A percentile compares a stretch with the other conserved stretches of the same genome.
Evolutionary conservation across 2,888 invertebrate genomes (phyloP).

Genomic region (Priocnemis perturbator): DNA sequence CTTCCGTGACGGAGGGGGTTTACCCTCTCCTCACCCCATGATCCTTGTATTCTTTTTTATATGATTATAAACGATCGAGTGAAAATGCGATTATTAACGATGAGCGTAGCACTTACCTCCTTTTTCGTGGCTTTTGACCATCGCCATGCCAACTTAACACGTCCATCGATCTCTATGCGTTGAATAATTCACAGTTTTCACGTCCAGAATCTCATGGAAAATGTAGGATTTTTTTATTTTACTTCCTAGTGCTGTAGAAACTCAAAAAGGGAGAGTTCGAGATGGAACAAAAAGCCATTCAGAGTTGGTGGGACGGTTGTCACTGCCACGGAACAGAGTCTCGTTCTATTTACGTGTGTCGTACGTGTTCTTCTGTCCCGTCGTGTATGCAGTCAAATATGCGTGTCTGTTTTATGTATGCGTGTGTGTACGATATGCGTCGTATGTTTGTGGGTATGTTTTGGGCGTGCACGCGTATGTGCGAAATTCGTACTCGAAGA

Average conservation of each 20-base stretch:
- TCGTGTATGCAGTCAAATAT: slow-evolving; percentile 5
- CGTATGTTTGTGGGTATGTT: slow-evolving; percentile 10
- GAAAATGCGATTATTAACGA: not conserved
- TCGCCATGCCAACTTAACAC: not conserved
- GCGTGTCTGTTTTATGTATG: slow-evolving; percentile 4
- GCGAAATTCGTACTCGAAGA: not conserved
- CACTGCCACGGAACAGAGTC: too few species aligned
- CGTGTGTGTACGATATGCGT: slow-evolving; percentile 11
- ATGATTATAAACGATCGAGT: slow-evolving; percentile 1
- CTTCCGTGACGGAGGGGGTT: slow-evolving; percentile 2
- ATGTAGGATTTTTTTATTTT: too few species aligned
- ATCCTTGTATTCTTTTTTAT: slow-evolving; percentile 24
- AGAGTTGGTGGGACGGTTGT: too few species aligned
- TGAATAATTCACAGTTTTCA: too few species aligned
- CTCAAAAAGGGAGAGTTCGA: too few species aligned
- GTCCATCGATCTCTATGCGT: not conserved
- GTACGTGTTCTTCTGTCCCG: not conserved
- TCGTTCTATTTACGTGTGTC: slow-evolving; percentile 1
- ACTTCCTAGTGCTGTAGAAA: too few species aligned
- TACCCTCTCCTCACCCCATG: slow-evolving; percentile 18
- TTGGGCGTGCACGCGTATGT: not conserved
- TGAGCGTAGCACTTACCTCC: not conserved
- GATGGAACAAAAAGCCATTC: too few species aligned
- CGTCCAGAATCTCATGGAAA: too few species aligned
- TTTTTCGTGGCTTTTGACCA: not conserved